Evolutionary conservation across 2,888 invertebrate species (phyloP).

Genomic region (Cosmia pyralina): DNA sequence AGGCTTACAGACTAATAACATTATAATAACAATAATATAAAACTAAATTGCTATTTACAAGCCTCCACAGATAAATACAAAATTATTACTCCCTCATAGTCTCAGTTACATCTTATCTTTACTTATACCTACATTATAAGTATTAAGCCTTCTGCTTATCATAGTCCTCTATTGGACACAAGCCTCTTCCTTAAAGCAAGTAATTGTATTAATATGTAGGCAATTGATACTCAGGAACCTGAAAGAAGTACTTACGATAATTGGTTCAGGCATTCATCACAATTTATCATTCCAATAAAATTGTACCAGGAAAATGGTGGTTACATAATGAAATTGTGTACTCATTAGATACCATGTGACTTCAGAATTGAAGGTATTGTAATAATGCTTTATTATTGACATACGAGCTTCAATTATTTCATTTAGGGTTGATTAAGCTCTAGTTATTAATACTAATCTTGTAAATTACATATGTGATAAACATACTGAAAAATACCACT

Average conservation of each 20-base stretch:
- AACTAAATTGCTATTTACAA: too few species aligned
- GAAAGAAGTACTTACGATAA: conserved; percentile 11
- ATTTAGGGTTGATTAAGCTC: not conserved
- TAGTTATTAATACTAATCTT: not conserved
- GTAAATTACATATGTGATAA: conserved; percentile 3
- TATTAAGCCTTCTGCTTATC: not conserved
- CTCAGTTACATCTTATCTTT: too few species aligned
- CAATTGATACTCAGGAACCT: conserved; percentile 3
- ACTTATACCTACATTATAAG: too few species aligned
- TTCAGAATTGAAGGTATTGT: conserved; percentile 16
- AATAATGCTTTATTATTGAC: not conserved
- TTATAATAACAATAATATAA: too few species aligned
- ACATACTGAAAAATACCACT: not conserved
- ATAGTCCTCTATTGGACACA: not conserved
- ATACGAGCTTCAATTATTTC: not conserved
- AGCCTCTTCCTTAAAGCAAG: not conserved
- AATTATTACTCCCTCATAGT: too few species aligned
- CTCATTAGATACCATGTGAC: conserved; percentile 12
- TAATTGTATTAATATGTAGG: not conserved
- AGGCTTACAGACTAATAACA: too few species aligned
- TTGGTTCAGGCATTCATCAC: conserved; percentile 23
- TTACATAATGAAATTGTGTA: conserved; percentile 22
- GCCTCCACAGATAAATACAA: too few species aligned
- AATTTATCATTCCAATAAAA: conserved; percentile 40
- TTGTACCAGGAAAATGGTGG: conserved; percentile 28